Evolutionary conservation across 30 jellyfish, hydroid and myxozoan species (phyloP), one percentile per base, ranked within the genome.

Genomic region (Aurelia aurita complex sp. Pacific): DNA sequence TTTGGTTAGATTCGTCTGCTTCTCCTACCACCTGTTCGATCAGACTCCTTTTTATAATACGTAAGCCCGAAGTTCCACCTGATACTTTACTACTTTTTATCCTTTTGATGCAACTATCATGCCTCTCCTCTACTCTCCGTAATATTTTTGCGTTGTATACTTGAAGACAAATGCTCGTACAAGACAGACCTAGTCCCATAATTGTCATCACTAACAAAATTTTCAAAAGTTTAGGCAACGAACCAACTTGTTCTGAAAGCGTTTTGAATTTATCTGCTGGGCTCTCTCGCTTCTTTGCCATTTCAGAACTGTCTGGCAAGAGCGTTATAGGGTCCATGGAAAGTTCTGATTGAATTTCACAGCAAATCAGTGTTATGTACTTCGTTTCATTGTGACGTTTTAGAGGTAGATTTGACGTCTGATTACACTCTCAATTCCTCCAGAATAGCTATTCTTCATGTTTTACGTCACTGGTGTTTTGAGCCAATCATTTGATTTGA

Each of bases 241-340:
- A 50, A 17, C 72, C 78, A 35, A 83, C 36, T 29, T 83, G 80
- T 43, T 54, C 86, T 51, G 86, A 54, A 2, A 38, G 19, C 8
- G 73, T 60, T 62, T 60, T 71, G 61, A 42, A 42, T 38, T 62
- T 57, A 36, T 70, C 72, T 50, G 67, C 12, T 11, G 85, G 68
- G 74, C 42, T 15, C 10, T 71, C 80, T 32, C 92, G 92, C 73
- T 71, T 83, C 14, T 71, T 83, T 64, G 74, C 86, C 92, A 83
- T 83, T 59, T 34, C 60, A 54, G 2, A 61, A 17, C 70, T 61
- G 34, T 61, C 36, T 61, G 14, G 57, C 8, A 46, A 46, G 57
- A 0, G 6, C 14, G 2, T 61, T 9, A 14, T 46, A 7, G 8
- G 57, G 8, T 46, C 1, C 57, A 46, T 7, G 1, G 57, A 46